A percentile compares a stretch with the other conserved stretches of the same genome.
phyloP scores from a whole-genome alignment of 2,797 vertebrate genomes.

The Artibeus lituratus region DNA sequence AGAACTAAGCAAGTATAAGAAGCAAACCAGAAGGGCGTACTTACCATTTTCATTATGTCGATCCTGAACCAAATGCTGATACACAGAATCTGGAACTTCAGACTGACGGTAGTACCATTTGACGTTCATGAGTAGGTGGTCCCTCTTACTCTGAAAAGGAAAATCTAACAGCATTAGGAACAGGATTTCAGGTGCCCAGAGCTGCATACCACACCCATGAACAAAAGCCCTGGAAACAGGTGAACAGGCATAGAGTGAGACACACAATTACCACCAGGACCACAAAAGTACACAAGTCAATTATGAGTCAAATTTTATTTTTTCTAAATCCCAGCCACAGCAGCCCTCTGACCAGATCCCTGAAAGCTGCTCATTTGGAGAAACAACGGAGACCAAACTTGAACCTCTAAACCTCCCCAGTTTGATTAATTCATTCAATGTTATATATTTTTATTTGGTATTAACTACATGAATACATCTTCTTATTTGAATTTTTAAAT shows the following conservation, averaged over 20 bases:
- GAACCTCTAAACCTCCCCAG: not conserved
- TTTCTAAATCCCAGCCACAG: not conserved
- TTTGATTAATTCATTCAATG: not conserved
- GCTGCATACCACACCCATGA: slow-evolving; percentile 55
- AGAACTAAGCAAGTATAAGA: not conserved
- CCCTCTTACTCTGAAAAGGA: slow-evolving; percentile 97
- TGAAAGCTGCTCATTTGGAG: not conserved
- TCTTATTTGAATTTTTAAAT: not conserved
- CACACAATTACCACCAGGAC: not conserved
- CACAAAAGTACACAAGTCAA: not conserved
- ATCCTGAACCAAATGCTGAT: slow-evolving; percentile 99
- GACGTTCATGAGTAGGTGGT: slow-evolving; percentile 99
- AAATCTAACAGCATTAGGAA: slow-evolving; percentile 75
- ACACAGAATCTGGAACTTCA: slow-evolving; percentile 99
- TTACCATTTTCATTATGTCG: slow-evolving; percentile 99
- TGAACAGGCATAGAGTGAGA: not conserved
- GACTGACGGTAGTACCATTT: slow-evolving; percentile 99
- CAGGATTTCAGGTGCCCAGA: not conserved
- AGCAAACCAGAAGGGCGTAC: slow-evolving; percentile 34
- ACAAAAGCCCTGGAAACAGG: slow-evolving; percentile 17
- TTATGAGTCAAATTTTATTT: not conserved
- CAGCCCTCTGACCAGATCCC: not conserved
- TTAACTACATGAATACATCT: not conserved
- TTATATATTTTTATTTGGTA: not conserved
- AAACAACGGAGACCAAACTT: not conserved